phyloP scores from a whole-genome alignment of 2,113 vertebrate species.

The Pseudonaja textilis region DNA sequence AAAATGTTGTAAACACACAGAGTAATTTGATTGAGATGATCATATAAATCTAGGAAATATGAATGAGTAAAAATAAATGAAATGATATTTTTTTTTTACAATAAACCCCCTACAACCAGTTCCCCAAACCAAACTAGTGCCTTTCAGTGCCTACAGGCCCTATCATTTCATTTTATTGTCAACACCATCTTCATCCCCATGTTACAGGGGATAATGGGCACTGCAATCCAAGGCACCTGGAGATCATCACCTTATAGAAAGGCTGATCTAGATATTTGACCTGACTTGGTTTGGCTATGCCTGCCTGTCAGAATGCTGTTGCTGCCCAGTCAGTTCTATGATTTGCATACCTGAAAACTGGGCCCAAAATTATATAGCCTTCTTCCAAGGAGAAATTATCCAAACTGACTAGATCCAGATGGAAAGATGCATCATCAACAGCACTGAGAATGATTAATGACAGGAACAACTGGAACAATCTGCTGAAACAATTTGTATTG shows the following conservation, averaged over 20 bases:
- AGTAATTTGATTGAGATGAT: neutral
- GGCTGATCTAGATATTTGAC: neutral
- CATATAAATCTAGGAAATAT: neutral
- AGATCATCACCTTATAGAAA: neutral
- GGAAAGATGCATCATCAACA: neutral
- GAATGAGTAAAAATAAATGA: neutral
- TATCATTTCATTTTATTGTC: neutral
- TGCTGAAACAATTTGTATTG: neutral
- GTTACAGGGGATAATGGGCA: neutral
- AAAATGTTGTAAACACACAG: neutral
- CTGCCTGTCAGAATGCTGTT: neutral
- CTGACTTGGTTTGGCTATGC: neutral
- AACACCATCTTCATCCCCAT: neutral
- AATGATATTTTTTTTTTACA: neutral
- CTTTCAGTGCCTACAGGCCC: neutral
- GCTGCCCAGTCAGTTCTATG: neutral
- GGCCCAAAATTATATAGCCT: neutral
- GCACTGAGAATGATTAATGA: neutral
- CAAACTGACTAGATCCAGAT: neutral
- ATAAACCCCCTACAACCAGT: neutral
- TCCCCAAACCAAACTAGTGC: neutral
- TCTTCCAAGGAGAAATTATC: neutral
- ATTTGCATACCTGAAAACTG: neutral
- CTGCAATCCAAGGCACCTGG: neutral
- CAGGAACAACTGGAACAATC: neutral